Evolutionary conservation across 1,140 invertebrate species (phyloP), one percentile per base, ranked within the genome.

Genomic region (Brachionus calyciflorus): DNA sequence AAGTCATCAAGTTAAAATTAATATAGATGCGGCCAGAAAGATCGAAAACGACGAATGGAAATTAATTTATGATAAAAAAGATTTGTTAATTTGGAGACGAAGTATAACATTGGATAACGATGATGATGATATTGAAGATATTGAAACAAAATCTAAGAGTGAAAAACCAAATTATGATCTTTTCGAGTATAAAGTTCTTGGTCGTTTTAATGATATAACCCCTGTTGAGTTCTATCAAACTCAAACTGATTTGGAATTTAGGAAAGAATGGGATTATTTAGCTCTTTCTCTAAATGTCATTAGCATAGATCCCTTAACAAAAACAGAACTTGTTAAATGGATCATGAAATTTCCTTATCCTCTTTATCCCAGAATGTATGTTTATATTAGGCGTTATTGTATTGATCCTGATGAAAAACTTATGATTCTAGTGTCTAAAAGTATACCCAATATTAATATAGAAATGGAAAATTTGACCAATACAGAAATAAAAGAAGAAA

Each of bases 281-380:
- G 69, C 37, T 24, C 17, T 73, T 14, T 37, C 30, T 1, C 19
- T 73, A 21, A 21, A 51, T 19, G 17, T 73, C 10, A 73, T 73
- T 12, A 5, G 19, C 19, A 40, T 19, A 49, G 69, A 73, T 19
- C 44, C 46, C 4, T 40, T 21, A 10, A 51, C 69, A 3, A 37
- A 17, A 26, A 73, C 69, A 6, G 69, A 73, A 41, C 48, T 73
- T 24, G 21, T 73, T 9, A 14, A 73, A 19, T 73, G 69, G 69
- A 55, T 73, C 3, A 73, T 73, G 69, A 49, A 30, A 37, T 73
- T 73, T 73, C 69, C 69, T 9, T 73, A 73, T 40, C 69, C 69
- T 12, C 19, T 73, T 3, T 30, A 49, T 19, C 69, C 69, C 4
- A 26, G 69, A 4, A 26, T 51, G 19, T 73, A 73, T 21, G 19